Base-by-base conservation (phyloP, 1,140 invertebrate species). In the Drosophila arawakana region DNA sequence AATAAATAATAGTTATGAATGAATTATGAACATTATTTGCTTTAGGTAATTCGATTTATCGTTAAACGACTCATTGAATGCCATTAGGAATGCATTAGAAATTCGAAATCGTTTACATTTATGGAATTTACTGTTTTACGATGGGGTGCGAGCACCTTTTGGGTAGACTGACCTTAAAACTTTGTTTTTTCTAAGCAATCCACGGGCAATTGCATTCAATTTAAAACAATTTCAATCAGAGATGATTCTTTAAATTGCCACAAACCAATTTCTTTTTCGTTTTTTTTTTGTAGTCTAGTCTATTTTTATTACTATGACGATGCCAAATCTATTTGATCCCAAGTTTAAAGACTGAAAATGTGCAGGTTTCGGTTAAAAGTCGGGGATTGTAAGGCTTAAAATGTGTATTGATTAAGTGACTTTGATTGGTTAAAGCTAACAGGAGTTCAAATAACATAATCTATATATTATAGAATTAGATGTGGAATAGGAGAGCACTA, bases 1-100 rank as follows among this genome's bases (percentile, higher is more conserved):
- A 18, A 9, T 6, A 47, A 47, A 18, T 43, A 7, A 35, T 13
- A 37, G 15, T 66, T 58, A 47, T 67, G 63, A 67, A 67, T 67
- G 63, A 39, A 25, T 54, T 54, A 54, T 54, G 11, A 47, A 21
- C 49, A n/a, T 67, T 47, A 57, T 67, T 18, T 30, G 25, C 13
- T 55, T 66, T 55, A n/a, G 10, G 52, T 67, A 57, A 47, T 58
- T 57, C 43, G 63, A 67, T 67, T 67, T 18, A 15, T 37, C 30
- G 30, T 50, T 54, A 21, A 47, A 18, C 44, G 15, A 21, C 5
- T 47, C 44, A 8, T 47, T 47, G 50, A 54, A 54, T 44, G 21
- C 62, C n/a, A 5, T 25, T 7, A 13, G 7, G 35, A 65, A 43
- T 65, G 61, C 49, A 11, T n/a, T n/a, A n/a, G n/a, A n/a, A n/a